phyloP scores from a whole-genome alignment of 2,113 vertebrate genomes.

The Peromyscus leucopus region DNA sequence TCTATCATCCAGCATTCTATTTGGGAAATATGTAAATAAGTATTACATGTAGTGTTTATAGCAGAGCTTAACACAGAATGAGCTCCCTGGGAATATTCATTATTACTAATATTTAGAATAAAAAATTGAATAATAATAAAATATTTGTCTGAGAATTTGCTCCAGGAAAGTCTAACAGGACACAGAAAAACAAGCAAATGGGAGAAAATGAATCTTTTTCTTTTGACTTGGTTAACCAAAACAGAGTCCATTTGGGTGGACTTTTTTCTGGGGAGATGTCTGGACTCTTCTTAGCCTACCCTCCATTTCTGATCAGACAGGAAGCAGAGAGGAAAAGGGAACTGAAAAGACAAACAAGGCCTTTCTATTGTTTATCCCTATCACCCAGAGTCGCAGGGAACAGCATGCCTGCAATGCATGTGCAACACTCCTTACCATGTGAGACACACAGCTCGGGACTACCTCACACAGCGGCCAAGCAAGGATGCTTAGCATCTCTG shows the following conservation, averaged over 20 bases:
- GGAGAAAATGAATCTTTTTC: neutral
- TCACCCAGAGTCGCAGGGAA: neutral
- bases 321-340: neutral
- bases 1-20: neutral
- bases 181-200: neutral
- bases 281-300: neutral
- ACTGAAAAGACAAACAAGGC: neutral
- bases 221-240: neutral
- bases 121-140: neutral
- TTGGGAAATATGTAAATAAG: conserved; percentile 2
- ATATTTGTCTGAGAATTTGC: neutral
- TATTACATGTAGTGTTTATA: neutral
- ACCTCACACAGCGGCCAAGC: neutral
- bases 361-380: conserved; percentile 12
- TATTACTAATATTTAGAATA: conserved; percentile 20
- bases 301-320: neutral
- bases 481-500: neutral
- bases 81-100: neutral
- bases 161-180: neutral
- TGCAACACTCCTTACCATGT: fast-evolving
- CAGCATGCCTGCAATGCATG: neutral
- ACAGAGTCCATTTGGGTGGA: neutral
- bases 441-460: neutral
- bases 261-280: neutral
- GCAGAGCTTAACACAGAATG: neutral